Conservation (phyloP, 2,113 vertebrate species). For the Aleadryas rufinucha region DNA sequence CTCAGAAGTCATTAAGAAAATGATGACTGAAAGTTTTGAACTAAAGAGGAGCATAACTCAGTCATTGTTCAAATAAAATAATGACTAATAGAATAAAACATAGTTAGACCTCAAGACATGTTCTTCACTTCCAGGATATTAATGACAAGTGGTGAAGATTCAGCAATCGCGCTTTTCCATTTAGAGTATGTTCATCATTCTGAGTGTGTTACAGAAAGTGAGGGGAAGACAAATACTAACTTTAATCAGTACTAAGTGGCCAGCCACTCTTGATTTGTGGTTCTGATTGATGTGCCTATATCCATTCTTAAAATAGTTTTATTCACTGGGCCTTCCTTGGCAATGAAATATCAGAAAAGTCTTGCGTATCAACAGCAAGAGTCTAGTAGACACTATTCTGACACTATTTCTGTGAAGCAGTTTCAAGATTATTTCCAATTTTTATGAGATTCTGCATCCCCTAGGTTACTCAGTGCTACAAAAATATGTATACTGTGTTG, state of each 20-base stretch:
- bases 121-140: conserved; percentile 16
- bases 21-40: neutral
- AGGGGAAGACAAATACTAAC: conserved; percentile 20
- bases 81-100: neutral
- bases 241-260: neutral
- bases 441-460: neutral
- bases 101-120: neutral
- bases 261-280: neutral
- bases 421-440: neutral
- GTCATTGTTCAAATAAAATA: neutral
- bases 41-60: neutral
- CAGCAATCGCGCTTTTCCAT: conserved; percentile 12
- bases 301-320: conserved; percentile 30
- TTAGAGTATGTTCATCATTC: conserved; percentile 29
- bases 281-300: conserved; percentile 22
- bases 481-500: neutral
- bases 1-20: neutral
- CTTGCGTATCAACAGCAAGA: neutral
- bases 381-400: neutral
- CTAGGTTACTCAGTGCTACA: neutral
- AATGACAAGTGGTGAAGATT: conserved; percentile 1
- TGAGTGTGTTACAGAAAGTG: neutral
- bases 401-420: neutral
- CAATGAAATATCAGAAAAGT: neutral
- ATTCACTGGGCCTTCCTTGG: neutral